Evolutionary conservation across 2,797 vertebrate species (phyloP).

Genomic region (Oryzias dopingdopingensis): DNA sequence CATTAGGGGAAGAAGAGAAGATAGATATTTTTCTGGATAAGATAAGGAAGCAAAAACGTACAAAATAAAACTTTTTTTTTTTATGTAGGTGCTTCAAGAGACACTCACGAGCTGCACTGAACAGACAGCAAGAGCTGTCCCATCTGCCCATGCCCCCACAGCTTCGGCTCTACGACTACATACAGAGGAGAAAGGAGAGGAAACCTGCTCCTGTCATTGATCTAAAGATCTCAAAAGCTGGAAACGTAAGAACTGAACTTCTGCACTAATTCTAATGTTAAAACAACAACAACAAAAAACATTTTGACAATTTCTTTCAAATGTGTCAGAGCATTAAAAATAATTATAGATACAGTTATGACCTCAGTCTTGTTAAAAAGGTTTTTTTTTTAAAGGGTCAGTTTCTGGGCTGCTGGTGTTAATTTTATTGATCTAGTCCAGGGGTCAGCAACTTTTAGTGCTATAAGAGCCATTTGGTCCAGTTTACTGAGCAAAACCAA

Average conservation of each 20-base stretch:
- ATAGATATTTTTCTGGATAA: neutral
- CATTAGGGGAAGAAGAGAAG: neutral
- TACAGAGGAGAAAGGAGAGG: slow-evolving; percentile 94
- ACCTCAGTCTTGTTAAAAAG: no score
- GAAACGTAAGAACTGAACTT: slow-evolving; percentile 82
- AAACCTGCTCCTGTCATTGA: slow-evolving; percentile 88
- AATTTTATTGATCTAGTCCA: no score
- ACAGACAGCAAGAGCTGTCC: slow-evolving; percentile 92
- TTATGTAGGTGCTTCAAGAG: slow-evolving; percentile 89
- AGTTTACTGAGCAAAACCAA: no score
- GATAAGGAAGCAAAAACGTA: neutral
- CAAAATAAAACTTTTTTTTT: neutral
- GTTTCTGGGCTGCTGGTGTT: no score
- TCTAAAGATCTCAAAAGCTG: slow-evolving; percentile 97
- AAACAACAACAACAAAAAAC: no score
- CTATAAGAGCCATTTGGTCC: no score
- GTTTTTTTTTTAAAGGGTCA: no score
- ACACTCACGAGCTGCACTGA: slow-evolving; percentile 90
- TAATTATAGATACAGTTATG: no score
- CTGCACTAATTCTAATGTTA: no score
- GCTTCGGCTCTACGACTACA: slow-evolving; percentile 91
- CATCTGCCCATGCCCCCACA: slow-evolving; percentile 89
- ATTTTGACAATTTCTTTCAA: no score
- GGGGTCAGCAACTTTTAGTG: no score
- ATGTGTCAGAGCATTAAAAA: no score